These are phyloP conservation scores for Sylvia atricapilla DNA, from an alignment of 2,113 vertebrate genomes.

Conservation along the genomic window DNA sequence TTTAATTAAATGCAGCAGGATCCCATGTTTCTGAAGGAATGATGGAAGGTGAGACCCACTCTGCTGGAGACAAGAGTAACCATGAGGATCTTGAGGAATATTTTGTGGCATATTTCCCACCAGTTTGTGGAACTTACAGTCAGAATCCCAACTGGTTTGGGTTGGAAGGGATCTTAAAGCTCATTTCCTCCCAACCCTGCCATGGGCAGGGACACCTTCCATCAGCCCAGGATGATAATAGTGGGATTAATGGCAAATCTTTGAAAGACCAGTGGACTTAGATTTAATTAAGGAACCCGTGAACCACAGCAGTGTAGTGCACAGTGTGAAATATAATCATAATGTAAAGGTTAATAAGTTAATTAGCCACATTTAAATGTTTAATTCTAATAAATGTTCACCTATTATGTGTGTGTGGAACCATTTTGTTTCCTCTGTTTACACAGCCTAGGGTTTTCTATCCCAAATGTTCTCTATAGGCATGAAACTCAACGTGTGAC, in stretches of 20 bases:
- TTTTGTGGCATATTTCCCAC: not conserved
- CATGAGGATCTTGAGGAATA: not conserved
- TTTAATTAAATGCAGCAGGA: not conserved
- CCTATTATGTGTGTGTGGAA: constrained; percentile 10
- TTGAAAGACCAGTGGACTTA: constrained; percentile 33
- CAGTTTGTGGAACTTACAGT: not conserved
- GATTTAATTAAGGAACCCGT: constrained; percentile 67
- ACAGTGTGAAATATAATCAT: constrained; percentile 69
- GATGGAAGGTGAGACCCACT: not conserved
- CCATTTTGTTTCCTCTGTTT: constrained; percentile 41
- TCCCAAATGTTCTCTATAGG: not conserved
- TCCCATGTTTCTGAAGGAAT: not conserved
- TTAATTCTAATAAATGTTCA: constrained; percentile 70
- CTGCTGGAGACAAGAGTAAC: not conserved
- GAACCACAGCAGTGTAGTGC: constrained; percentile 49
- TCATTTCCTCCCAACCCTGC: not conserved
- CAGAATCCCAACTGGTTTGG: not conserved
- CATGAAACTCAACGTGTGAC: not conserved
- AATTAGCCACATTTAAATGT: constrained; percentile 71
- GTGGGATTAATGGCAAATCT: constrained; percentile 34
- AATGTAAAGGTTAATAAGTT: constrained; percentile 74
- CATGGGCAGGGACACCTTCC: not conserved
- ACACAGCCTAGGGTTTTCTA: not conserved
- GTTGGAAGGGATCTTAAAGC: too few species aligned
- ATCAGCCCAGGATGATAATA: not conserved